A percentile compares a stretch with the other conserved stretches of the same genome.
Conservation (phyloP, 1,140 invertebrate species). For the Eciton burchellii region DNA sequence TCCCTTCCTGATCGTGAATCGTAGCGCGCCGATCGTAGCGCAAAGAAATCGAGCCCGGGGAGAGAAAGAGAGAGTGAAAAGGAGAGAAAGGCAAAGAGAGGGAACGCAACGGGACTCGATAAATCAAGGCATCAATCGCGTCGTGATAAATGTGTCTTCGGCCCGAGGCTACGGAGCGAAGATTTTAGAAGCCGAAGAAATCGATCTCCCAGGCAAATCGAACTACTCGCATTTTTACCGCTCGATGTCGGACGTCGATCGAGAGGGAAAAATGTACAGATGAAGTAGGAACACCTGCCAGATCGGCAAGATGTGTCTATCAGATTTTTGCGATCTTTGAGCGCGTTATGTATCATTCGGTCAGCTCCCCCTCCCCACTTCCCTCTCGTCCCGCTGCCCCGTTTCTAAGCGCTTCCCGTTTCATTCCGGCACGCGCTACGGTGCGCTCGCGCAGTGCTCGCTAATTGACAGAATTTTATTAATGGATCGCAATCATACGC, state of each 20-base stretch:
- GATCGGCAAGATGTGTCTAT: slow-evolving; percentile 53
- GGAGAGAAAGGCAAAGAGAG: slow-evolving; percentile 15
- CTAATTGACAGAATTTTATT: slow-evolving; percentile 64
- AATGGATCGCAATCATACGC: slow-evolving; percentile 48
- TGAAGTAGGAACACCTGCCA: slow-evolving; percentile 55
- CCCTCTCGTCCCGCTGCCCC: background rate
- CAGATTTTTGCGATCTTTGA: slow-evolving; percentile 39
- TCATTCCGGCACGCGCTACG: slow-evolving; percentile 41
- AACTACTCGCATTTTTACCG: slow-evolving; percentile 66
- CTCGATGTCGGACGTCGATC: slow-evolving; percentile 48
- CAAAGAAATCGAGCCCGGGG: slow-evolving; percentile 9
- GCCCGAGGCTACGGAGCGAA: slow-evolving; percentile 38
- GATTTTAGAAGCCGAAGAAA: slow-evolving; percentile 59
- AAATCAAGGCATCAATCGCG: slow-evolving; percentile 55
- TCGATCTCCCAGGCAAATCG: slow-evolving; percentile 60
- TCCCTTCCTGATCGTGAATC: slow-evolving; percentile 35
- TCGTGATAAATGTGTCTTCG: slow-evolving; percentile 61
- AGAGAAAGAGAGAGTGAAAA: slow-evolving; percentile 27
- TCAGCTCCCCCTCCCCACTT: slow-evolving; percentile 12
- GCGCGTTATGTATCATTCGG: slow-evolving; percentile 48
- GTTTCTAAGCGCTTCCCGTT: slow-evolving; percentile 34
- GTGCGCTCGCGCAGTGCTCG: slow-evolving; percentile 2
- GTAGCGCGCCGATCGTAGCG: slow-evolving; percentile 1
- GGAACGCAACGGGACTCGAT: slow-evolving; percentile 38
- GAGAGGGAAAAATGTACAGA: slow-evolving; percentile 42